These are phyloP conservation scores for Drosophila orena DNA, from an alignment of 1,140 invertebrate genomes.

Conservation along the genomic window DNA sequence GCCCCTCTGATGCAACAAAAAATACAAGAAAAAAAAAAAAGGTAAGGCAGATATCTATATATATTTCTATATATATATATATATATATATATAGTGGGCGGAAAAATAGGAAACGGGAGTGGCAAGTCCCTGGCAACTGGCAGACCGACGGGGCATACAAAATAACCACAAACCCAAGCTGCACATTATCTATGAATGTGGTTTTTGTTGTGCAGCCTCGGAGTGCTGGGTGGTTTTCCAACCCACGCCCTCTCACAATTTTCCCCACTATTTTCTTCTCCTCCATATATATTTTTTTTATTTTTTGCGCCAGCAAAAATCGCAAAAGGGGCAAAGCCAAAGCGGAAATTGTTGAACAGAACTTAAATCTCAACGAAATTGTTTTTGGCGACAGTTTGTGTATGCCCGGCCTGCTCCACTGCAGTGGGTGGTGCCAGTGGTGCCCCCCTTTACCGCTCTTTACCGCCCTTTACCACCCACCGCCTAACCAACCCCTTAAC, in stretches of 20 bases:
- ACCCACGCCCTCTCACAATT: neutral
- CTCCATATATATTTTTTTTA: slow-evolving; percentile 9
- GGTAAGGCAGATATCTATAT: too few relatives aligned
- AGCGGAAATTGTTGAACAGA: slow-evolving; percentile 78
- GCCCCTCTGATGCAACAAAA: slow-evolving; percentile 5
- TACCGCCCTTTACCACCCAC: neutral
- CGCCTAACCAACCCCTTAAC: too few relatives aligned
- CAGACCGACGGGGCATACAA: slow-evolving; percentile 76
- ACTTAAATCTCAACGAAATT: slow-evolving; percentile 81
- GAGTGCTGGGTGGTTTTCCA: slow-evolving; percentile 3
- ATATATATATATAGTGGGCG: neutral
- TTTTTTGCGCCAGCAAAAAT: slow-evolving; percentile 25
- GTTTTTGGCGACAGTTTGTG: slow-evolving; percentile 79
- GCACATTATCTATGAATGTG: slow-evolving; percentile 82
- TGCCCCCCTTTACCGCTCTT: neutral
- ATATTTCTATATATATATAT: neutral
- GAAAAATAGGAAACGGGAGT: slow-evolving; percentile 4
- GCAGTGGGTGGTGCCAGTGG: slow-evolving; percentile 10
- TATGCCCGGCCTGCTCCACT: slow-evolving; percentile 36
- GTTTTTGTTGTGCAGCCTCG: slow-evolving; percentile 47
- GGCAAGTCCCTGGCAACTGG: slow-evolving; percentile 61
- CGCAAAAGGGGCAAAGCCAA: slow-evolving; percentile 30
- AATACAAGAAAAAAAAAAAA: neutral
- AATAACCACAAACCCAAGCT: slow-evolving; percentile 79
- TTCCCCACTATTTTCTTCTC: slow-evolving; percentile 4